phyloP scores from a whole-genome alignment of 2,888 invertebrate species.

The Hydraecia micacea region DNA sequence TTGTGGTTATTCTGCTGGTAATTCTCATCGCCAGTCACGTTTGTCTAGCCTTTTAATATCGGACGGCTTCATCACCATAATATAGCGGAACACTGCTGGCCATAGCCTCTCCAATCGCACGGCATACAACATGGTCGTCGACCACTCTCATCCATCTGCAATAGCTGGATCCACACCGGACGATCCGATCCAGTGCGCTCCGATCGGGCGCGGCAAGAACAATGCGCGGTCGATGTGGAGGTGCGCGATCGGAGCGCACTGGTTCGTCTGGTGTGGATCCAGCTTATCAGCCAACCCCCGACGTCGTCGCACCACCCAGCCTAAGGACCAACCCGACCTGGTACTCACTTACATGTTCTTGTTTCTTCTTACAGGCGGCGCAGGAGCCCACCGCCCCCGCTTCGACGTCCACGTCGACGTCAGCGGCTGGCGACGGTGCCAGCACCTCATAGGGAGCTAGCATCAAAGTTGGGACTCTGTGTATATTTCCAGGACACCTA shows the following conservation, averaged over 20 bases:
- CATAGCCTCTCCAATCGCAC: background rate
- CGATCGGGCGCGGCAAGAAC: too few species aligned
- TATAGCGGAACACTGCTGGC: background rate
- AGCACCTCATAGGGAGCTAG: slow-evolving; percentile 69
- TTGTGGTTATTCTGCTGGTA: too few species aligned
- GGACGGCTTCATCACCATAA: background rate
- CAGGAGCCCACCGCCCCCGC: slow-evolving; percentile 81
- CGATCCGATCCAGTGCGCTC: too few species aligned
- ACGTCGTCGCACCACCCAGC: background rate
- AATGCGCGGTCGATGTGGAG: too few species aligned
- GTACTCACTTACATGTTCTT: slow-evolving; percentile 31
- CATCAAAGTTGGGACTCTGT: slow-evolving; percentile 61
- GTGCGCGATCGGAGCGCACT: too few species aligned
- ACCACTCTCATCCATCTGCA: background rate
- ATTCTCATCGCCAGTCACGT: too few species aligned
- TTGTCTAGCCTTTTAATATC: too few species aligned
- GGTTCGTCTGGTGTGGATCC: too few species aligned
- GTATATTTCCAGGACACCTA: slow-evolving; percentile 65
- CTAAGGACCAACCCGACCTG: background rate
- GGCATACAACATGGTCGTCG: background rate
- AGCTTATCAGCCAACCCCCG: too few species aligned
- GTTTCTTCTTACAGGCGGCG: slow-evolving; percentile 82
- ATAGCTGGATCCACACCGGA: too few species aligned
- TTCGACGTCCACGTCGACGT: slow-evolving; percentile 78
- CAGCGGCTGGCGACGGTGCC: slow-evolving; percentile 74